Evolutionary conservation across 2,113 vertebrate genomes (phyloP).

Genomic region (Pipra filicauda): DNA sequence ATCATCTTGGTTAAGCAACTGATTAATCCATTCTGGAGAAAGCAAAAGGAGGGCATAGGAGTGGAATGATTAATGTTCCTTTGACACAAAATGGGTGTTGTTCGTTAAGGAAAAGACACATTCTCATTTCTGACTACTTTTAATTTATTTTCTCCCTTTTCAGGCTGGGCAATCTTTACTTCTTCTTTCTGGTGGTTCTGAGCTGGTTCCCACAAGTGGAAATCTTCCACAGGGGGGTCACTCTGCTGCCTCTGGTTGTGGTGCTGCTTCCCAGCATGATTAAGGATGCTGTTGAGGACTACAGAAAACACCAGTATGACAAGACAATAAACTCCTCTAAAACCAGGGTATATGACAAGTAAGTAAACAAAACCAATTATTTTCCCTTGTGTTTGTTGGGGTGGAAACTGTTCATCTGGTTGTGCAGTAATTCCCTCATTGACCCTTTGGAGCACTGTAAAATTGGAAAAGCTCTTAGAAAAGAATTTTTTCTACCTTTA

Average conservation of each 20-base stretch:
- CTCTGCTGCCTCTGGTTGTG: conserved; percentile 68
- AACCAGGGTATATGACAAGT: conserved; percentile 71
- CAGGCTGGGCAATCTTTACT: conserved; percentile 78
- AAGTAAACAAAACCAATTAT: conserved; percentile 14
- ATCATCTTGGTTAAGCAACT: background rate
- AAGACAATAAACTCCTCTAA: conserved; percentile 65
- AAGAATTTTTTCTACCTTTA: background rate
- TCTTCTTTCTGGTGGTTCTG: conserved; percentile 74
- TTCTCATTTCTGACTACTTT: background rate
- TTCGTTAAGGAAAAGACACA: background rate
- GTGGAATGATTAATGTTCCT: background rate
- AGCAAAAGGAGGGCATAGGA: background rate
- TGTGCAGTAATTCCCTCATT: background rate
- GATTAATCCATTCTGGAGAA: background rate
- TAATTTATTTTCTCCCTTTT: background rate
- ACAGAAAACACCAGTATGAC: conserved; percentile 70
- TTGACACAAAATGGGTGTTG: background rate
- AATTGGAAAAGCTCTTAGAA: background rate
- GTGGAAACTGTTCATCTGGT: background rate
- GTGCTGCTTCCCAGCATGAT: conserved; percentile 71
- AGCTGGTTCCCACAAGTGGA: conserved; percentile 77
- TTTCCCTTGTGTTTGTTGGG: background rate
- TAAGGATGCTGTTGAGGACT: conserved; percentile 77
- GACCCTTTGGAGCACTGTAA: background rate
- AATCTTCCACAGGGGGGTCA: conserved; percentile 76